Evolutionary conservation across 2,888 invertebrate genomes (phyloP).

Genomic region (Microplitis manilae): DNA sequence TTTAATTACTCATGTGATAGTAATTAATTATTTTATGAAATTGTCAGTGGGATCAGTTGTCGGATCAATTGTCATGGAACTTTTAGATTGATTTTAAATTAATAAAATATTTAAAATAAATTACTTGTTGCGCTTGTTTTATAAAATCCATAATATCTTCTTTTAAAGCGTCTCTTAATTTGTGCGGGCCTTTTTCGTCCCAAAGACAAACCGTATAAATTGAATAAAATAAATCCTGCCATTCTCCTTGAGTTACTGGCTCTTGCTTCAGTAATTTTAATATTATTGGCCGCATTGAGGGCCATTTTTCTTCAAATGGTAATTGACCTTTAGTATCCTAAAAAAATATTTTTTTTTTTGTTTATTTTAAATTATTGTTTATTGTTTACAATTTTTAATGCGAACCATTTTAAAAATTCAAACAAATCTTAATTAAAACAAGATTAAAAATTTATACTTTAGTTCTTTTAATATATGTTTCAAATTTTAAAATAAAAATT

Average conservation of each 20-base stretch:
- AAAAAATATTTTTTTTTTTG: constrained; percentile 12
- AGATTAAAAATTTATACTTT: too few relatives aligned
- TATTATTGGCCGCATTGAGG: constrained; percentile 93
- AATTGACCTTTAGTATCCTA: constrained; percentile 80
- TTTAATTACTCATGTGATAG: too few relatives aligned
- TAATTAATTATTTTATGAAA: too few relatives aligned
- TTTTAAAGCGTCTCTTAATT: constrained; percentile 89
- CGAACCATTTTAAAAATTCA: not conserved
- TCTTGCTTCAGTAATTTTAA: constrained; percentile 95
- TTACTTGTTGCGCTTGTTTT: constrained; percentile 87
- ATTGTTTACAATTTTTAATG: not conserved
- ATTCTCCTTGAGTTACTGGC: constrained; percentile 92
- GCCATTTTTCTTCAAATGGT: constrained; percentile 97
- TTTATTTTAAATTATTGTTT: not conserved
- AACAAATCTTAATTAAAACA: too few relatives aligned
- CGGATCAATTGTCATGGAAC: too few relatives aligned
- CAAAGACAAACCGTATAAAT: constrained; percentile 97
- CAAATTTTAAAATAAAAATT: too few relatives aligned
- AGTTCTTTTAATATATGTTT: too few relatives aligned
- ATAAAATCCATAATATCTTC: constrained; percentile 96
- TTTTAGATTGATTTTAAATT: not conserved
- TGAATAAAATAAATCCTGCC: constrained; percentile 97
- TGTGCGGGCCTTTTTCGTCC: constrained; percentile 95
- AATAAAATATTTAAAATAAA: constrained; percentile 17
- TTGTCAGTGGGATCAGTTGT: too few relatives aligned